phyloP scores from a whole-genome alignment of 2,797 vertebrate genomes.

The Oreortyx pictus region DNA sequence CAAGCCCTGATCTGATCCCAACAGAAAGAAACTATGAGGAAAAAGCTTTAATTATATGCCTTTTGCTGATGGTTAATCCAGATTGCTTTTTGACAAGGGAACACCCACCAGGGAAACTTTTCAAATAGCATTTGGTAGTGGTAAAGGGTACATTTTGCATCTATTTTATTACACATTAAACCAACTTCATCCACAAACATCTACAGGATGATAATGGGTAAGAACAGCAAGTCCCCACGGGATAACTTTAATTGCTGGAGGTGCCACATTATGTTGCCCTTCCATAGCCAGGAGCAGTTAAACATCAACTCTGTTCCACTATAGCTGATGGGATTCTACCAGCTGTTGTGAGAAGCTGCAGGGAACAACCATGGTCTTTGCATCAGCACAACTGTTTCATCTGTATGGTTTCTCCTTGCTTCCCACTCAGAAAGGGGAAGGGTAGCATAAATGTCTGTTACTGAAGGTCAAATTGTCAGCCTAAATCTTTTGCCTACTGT shows the following conservation, averaged over 20 bases:
- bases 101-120: neutral
- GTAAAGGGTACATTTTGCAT: neutral
- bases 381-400: neutral
- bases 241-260: neutral
- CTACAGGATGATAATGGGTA: no score
- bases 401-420: neutral
- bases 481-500: neutral
- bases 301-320: neutral
- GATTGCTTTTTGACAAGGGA: neutral
- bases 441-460: neutral
- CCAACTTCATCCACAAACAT: neutral
- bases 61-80: neutral
- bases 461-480: neutral
- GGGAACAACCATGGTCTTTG: neutral
- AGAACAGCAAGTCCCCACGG: fast-evolving
- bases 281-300: neutral
- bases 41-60: neutral
- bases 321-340: neutral
- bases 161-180: neutral
- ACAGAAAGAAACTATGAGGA: neutral
- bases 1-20: neutral
- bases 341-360: neutral
- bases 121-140: neutral
- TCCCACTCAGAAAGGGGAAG: neutral
- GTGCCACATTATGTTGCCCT: neutral